Evolutionary conservation across 2,113 vertebrate genomes (phyloP).

Genomic region (Platichthys flesus): DNA sequence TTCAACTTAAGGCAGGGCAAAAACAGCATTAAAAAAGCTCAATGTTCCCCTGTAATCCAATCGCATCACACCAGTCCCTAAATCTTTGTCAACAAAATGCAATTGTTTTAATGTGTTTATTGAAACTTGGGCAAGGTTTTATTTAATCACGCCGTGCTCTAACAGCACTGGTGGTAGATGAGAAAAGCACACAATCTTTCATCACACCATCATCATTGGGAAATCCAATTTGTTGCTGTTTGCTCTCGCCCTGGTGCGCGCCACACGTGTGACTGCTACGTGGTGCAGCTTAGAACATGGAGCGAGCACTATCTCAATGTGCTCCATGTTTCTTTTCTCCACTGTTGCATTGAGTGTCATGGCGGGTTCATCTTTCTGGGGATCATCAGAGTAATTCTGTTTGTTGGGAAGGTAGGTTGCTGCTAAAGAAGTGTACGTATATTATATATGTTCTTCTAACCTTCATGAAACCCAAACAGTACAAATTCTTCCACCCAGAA

Average conservation of each 20-base stretch:
- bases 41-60: conserved; percentile 86
- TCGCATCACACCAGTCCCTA: conserved; percentile 87
- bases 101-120: conserved; percentile 87
- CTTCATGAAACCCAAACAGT: not conserved
- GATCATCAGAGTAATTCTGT: conserved; percentile 52
- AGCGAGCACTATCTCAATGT: conserved; percentile 48
- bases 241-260: conserved; percentile 57
- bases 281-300: conserved; percentile 54
- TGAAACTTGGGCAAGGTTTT: conserved; percentile 87
- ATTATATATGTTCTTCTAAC: not conserved
- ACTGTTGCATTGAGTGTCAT: conserved; percentile 51
- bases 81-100: conserved; percentile 87
- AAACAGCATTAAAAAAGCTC: conserved; percentile 84
- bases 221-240: conserved; percentile 79
- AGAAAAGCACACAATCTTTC: conserved; percentile 87
- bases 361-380: conserved; percentile 56
- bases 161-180: conserved; percentile 85
- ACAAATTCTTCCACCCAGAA: not conserved
- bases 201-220: conserved; percentile 84
- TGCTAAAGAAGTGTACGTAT: conserved; percentile 1
- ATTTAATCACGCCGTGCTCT: conserved; percentile 83
- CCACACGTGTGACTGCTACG: conserved; percentile 64
- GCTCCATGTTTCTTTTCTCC: conserved; percentile 47
- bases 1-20: conserved; percentile 78
- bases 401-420: conserved; percentile 12